Evolutionary conservation across 2,888 invertebrate genomes (phyloP).

Genomic region (Nymphalis urticae): DNA sequence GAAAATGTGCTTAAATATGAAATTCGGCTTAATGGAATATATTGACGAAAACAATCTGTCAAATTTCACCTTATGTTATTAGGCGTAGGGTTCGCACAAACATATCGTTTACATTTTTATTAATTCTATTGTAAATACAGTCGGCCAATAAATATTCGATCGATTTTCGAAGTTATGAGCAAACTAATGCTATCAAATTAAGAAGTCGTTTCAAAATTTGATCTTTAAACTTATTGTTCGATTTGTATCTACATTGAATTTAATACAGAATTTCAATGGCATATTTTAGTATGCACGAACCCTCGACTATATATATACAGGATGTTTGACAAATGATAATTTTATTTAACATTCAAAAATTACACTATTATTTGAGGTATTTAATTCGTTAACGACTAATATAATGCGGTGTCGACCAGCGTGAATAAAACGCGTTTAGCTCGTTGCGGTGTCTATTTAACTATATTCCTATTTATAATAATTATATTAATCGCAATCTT

Average conservation of each 20-base stretch:
- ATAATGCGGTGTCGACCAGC: conserved; percentile 39
- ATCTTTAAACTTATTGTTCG: neutral
- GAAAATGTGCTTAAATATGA: conserved; percentile 18
- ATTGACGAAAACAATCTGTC: neutral
- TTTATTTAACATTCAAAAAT: conserved; percentile 38
- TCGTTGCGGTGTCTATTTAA: conserved; percentile 32
- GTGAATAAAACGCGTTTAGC: conserved; percentile 40
- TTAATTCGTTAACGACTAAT: conserved; percentile 39
- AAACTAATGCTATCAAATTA: neutral
- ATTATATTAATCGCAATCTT: conserved; percentile 33
- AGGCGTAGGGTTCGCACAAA: conserved; percentile 8
- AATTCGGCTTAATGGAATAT: neutral
- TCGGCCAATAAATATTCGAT: conserved; percentile 1
- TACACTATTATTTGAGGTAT: conserved; percentile 45
- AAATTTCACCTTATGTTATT: conserved; percentile 5
- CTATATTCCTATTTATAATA: conserved; percentile 35
- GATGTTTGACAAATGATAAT: conserved; percentile 75
- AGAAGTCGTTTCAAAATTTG: neutral
- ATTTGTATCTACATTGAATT: conserved; percentile 1
- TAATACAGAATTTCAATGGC: conserved; percentile 7
- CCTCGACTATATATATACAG: conserved; percentile 56
- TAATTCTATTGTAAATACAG: neutral
- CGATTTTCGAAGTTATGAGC: neutral
- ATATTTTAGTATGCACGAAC: conserved; percentile 20
- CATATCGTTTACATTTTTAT: neutral